Evolutionary conservation across 2,888 invertebrate species (phyloP).

Genomic region (Drepanosiphum platanoidis): DNA sequence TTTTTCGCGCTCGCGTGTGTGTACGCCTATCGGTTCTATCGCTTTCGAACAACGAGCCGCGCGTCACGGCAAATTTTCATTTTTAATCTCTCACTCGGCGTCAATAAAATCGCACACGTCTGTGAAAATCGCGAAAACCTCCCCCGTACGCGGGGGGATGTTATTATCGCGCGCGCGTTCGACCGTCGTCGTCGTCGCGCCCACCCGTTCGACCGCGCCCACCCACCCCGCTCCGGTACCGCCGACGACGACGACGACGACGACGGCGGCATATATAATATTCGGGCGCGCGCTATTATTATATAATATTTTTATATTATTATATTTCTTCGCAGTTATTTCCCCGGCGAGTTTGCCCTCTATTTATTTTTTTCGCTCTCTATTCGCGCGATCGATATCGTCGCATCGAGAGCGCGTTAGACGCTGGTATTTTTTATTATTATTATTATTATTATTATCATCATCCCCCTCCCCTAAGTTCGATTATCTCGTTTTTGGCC

Average conservation of each 20-base stretch:
- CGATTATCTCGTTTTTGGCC: neutral
- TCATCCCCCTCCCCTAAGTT: too few relatives aligned
- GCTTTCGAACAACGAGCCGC: too few relatives aligned
- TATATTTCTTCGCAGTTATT: neutral
- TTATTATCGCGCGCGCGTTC: neutral
- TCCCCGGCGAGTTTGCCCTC: neutral
- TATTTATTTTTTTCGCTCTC: too few relatives aligned
- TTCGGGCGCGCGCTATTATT: too few relatives aligned
- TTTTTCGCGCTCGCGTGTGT: neutral
- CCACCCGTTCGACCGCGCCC: neutral
- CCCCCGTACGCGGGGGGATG: neutral
- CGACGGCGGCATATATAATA: neutral
- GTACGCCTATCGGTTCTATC: neutral
- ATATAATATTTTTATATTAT: neutral
- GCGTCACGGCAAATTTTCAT: neutral
- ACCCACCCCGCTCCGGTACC: too few relatives aligned
- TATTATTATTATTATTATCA: too few relatives aligned
- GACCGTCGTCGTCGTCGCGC: neutral
- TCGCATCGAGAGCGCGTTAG: neutral
- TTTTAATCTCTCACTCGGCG: neutral
- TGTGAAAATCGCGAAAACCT: neutral
- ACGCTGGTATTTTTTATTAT: too few relatives aligned
- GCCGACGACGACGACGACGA: too few relatives aligned
- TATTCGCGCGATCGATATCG: neutral
- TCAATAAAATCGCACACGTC: neutral